Base-by-base conservation (phyloP, 2,113 vertebrate species). In the Gopherus flavomarginatus region DNA sequence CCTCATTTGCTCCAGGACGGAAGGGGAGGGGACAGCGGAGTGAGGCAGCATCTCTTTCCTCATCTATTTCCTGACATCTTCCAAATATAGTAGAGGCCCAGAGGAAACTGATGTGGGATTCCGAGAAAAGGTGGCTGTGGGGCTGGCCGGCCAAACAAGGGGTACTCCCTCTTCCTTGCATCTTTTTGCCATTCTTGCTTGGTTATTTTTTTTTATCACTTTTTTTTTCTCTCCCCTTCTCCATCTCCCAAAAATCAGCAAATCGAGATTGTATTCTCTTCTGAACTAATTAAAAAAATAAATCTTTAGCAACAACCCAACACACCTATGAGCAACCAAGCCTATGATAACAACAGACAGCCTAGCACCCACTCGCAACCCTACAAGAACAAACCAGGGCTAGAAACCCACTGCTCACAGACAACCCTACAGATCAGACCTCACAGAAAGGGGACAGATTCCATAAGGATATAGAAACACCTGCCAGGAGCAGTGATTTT, bases 321-420 rank as follows among this genome's bases (percentile, higher is more conserved):
- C 50, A 59, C 90, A 96, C 90, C 95, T 94, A 95, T 97, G 94
- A 96, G 96, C 96, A 97, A 95, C 81, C 8, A 2, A 82, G 96
- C 91, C n/a, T 87, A 47, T 85, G 96, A 92, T 62, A 62, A 65
- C 95, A 52, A 59, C 96, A 52, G 54, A 79, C 72, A 22, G 86
- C 38, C n/a, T 81, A 3, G 82, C 1, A 19, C 24, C 82, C 0
- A 52, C 92, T 91, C 95, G 84, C 87, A 93, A 79, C 92, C 79
- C 42, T 80, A 10, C 90, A 65, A 59, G 11, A 95, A 82, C 95
- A 1, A 56, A 69, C 83, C 88, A 87, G 57, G 47, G 16, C 49
- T 94, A 95, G 56, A 50, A 26, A 57, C 86, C 77, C 0, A 1
- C 62, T 77, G 89, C 94, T 75, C 72, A 49, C 29, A 49, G 9